Base-by-base conservation (phyloP, 2,888 invertebrate genomes). In the Cosmopolites sordidus region DNA sequence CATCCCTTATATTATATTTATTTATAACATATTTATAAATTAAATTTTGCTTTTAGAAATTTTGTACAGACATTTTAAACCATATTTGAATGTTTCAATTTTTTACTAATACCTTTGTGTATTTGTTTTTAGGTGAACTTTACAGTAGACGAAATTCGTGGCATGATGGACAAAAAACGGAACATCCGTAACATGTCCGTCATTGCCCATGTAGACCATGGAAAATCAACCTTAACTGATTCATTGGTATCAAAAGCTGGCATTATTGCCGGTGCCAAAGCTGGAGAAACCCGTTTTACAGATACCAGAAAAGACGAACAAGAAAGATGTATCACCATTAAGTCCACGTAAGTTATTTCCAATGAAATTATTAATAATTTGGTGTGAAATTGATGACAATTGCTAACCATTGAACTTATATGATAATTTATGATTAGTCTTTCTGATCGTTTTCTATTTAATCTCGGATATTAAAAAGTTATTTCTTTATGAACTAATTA, bases 181-280 rank as follows among this genome's bases (percentile, higher is more conserved):
- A 99, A 99, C 77, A 99, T 99, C 82, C 89, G 99, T 76, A 99
- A 99, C 82, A 99, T 99, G 98, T 99, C 98, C 74, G 99, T 99
- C 79, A 99, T 99, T 76, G 99, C 99, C 69, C 99, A 99, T 80
- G 99, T 99, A 65, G 99, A 99, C 82, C 99, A 99, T 78, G 99
- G 99, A 74, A 98, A 99, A 80, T 98, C 99, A 64, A 99, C 99
- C 54, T 78, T 99, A 74, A 99, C 99, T 55, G 99, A 99, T 80
- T 99, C 99, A 61, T 83, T 99, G 72, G 98, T 99, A 63, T 96
- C 98, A 56, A 99, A 99, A 79, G 99, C 99, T 72, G 99, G 99
- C 79, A 99, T 99, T 76, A 99, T 99, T 74, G 98, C 99, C 69
- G 91, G 92, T 63, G 90, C 97, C 58, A 95, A 97, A 72, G 99